These are phyloP conservation scores for Drepanosiphum platanoidis DNA, from an alignment of 2,888 invertebrate species.

Conservation along the genomic window DNA sequence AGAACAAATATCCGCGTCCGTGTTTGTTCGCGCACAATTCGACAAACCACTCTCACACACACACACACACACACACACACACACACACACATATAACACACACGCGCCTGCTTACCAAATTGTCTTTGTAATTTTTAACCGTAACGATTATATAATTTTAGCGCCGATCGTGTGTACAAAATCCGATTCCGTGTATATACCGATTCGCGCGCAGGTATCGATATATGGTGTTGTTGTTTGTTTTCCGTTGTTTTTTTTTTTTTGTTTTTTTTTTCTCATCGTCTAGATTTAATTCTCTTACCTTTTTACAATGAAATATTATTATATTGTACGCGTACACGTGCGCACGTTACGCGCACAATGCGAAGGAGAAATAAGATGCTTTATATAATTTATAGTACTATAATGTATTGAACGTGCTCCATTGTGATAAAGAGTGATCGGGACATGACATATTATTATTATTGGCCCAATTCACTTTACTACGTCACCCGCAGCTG, in stretches of 20 bases:
- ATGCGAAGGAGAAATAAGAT: slow-evolving; percentile 13
- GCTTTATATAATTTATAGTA: slow-evolving; percentile 18
- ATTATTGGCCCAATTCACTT: slow-evolving; percentile 19
- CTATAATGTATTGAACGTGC: slow-evolving; percentile 30
- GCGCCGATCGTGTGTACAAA: slow-evolving; percentile 30
- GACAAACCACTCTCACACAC: too few relatives aligned
- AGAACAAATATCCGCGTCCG: slow-evolving; percentile 31
- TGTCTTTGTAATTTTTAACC: slow-evolving; percentile 34
- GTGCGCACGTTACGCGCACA: neutral
- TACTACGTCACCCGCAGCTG: slow-evolving; percentile 32
- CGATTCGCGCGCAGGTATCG: slow-evolving; percentile 33
- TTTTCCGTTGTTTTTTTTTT: neutral
- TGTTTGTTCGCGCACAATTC: slow-evolving; percentile 11
- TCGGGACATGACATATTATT: neutral
- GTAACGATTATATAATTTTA: slow-evolving; percentile 41
- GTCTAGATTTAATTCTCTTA: slow-evolving; percentile 39
- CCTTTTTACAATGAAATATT: slow-evolving; percentile 32
- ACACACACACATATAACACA: slow-evolving; percentile 40
- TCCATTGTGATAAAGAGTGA: slow-evolving; percentile 51
- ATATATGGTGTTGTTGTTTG: too few relatives aligned
- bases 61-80: too few relatives aligned
- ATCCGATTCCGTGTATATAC: neutral
- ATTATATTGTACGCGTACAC: slow-evolving; percentile 26
- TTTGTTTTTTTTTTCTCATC: neutral
- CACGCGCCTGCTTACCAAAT: slow-evolving; percentile 57